These are phyloP conservation scores for Laticauda laticaudata DNA, from an alignment of 2,113 vertebrate species.

Conservation along the genomic window DNA sequence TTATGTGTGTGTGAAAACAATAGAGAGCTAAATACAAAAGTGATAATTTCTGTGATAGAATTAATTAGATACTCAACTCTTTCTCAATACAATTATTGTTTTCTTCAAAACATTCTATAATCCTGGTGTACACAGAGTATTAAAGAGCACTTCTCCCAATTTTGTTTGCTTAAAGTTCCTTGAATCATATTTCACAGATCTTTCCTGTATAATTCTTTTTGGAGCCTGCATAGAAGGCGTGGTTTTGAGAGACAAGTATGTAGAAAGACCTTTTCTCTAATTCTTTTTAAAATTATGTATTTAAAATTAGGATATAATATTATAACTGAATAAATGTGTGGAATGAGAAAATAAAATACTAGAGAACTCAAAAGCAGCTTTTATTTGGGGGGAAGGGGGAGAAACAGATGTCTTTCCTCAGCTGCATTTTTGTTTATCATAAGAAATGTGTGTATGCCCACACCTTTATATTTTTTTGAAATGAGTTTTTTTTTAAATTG, in stretches of 20 bases:
- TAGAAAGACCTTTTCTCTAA: rapidly evolving
- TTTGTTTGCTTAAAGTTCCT: conserved; percentile 45
- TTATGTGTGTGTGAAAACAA: not conserved
- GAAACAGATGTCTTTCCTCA: not conserved
- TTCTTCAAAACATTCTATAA: not conserved
- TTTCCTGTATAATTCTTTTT: conserved; percentile 88
- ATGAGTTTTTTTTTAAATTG: not conserved
- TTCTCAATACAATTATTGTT: not conserved
- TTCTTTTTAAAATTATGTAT: not conserved
- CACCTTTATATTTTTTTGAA: not conserved
- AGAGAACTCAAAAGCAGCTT: not conserved
- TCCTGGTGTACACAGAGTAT: not conserved
- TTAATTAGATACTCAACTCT: not conserved
- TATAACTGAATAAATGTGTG: not conserved
- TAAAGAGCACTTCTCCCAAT: not conserved
- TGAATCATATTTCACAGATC: conserved; percentile 71
- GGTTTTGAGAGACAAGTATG: conserved; percentile 93
- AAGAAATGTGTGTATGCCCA: not conserved
- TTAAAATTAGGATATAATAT: not conserved
- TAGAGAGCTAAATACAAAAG: not conserved
- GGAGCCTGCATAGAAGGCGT: conserved; percentile 95
- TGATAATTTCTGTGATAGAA: not conserved
- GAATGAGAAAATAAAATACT: not conserved
- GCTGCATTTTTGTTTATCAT: not conserved
- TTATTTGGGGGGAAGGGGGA: no score